Percentiles rank a stretch among this genome's conserved stretches.
These are phyloP conservation scores for Potamarius usumacintae DNA, from an alignment of 2,113 vertebrate species.

Conservation along the genomic window DNA sequence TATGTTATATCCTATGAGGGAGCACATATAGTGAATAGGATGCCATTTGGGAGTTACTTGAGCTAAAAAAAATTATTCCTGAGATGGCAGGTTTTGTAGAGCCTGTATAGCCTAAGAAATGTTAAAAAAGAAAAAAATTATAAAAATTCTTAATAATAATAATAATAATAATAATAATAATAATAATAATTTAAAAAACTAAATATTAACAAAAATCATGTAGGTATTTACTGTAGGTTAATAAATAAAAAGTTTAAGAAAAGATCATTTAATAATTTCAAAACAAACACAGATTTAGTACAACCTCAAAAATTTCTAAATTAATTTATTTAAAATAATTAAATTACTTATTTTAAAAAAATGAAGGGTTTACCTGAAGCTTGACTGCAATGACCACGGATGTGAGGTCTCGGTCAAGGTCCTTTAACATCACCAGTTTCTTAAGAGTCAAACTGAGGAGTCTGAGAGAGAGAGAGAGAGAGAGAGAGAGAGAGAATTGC, in stretches of 20 bases:
- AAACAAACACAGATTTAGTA: not conserved
- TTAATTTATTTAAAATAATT: no score
- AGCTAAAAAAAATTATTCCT: no score
- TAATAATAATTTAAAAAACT: no score
- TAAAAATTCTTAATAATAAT: no score
- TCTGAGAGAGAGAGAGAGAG: slow-evolving; percentile 62
- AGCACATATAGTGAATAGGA: no score
- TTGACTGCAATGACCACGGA: slow-evolving; percentile 92
- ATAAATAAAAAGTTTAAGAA: not conserved
- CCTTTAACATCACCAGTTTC: slow-evolving; percentile 79
- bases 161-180: no score
- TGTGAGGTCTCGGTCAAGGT: slow-evolving; percentile 89
- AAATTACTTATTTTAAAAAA: no score
- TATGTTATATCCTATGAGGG: not conserved
- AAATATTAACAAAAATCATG: no score
- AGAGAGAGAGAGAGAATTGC: not conserved
- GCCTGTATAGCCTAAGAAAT: no score
- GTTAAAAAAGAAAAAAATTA: no score
- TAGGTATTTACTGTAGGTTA: not conserved
- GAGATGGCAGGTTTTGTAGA: no score
- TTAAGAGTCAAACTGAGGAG: slow-evolving; percentile 89
- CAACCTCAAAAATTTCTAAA: not conserved
- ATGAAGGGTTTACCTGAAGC: slow-evolving; percentile 76
- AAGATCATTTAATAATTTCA: not conserved
- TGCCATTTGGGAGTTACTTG: no score